Conservation (phyloP, 2,113 vertebrate genomes). For the Myotis brandtii region DNA sequence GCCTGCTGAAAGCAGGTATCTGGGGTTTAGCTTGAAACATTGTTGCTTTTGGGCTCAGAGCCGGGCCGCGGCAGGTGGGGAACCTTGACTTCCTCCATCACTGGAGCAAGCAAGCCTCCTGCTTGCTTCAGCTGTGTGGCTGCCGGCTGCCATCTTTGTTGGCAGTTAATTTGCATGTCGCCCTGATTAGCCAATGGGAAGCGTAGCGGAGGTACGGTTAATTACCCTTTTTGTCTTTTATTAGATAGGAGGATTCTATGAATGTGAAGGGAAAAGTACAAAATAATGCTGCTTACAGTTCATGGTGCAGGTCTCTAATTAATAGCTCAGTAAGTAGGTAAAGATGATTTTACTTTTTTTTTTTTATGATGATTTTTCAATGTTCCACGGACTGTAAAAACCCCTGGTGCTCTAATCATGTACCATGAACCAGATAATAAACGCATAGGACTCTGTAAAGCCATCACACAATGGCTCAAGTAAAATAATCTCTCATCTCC, state of each 20-base stretch:
- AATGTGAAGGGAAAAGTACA: constrained; percentile 10
- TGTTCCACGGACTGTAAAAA: neutral
- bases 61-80: no score
- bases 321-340: neutral
- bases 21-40: no score
- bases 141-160: no score
- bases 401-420: neutral
- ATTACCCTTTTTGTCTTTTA: no score
- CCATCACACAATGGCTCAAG: neutral
- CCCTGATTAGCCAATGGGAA: no score
- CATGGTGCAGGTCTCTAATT: neutral
- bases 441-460: constrained; percentile 25
- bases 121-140: no score
- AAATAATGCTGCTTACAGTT: constrained; percentile 36
- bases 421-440: neutral
- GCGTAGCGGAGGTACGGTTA: no score
- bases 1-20: no score
- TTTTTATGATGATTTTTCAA: neutral
- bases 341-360: constrained; percentile 49
- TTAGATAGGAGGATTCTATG: neutral
- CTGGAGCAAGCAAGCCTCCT: no score
- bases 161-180: no score
- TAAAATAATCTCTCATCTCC: constrained; percentile 52
- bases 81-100: no score
- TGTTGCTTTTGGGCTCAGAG: no score